Conservation (phyloP, 1,140 invertebrate genomes). For the Oryzaephilus surinamensis region DNA sequence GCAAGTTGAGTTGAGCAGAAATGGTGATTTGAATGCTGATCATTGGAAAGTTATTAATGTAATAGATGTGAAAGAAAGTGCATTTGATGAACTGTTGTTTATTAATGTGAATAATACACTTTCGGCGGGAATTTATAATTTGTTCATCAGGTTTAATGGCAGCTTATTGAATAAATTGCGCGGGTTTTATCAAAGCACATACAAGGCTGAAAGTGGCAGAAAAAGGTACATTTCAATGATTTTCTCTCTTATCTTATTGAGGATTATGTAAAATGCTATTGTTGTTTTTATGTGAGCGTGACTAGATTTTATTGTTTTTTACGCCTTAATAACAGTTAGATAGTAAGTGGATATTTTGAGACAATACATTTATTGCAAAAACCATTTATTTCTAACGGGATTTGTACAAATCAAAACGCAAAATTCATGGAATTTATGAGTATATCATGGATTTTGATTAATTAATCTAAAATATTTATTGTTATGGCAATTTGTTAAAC, state of each 20-base stretch:
- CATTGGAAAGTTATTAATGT: conserved; percentile 14
- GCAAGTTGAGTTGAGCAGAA: conserved; percentile 28
- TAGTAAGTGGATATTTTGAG: too few species aligned
- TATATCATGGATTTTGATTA: too few species aligned
- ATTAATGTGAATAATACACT: conserved; percentile 44
- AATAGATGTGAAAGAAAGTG: conserved; percentile 40
- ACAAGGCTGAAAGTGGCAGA: conserved; percentile 46
- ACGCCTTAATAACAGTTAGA: too few species aligned
- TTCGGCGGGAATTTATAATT: conserved; percentile 46
- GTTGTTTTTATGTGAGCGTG: conserved; percentile 1
- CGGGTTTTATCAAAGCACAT: conserved; percentile 71
- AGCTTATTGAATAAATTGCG: conserved; percentile 54
- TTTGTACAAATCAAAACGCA: too few species aligned
- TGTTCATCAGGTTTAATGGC: conserved; percentile 58
- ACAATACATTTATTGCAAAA: not conserved
- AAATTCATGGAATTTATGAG: too few species aligned
- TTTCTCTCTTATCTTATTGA: too few species aligned
- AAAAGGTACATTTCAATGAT: too few species aligned
- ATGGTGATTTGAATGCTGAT: not conserved
- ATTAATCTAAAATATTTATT: too few species aligned
- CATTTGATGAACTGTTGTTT: conserved; percentile 56
- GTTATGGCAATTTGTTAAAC: too few species aligned
- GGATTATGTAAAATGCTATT: conserved; percentile 52
- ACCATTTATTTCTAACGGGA: not conserved
- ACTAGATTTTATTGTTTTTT: not conserved